Percentiles rank a stretch among this genome's conserved stretches.
Evolutionary conservation across 2,113 vertebrate species (phyloP).

Genomic region (Cervus canadensis): DNA sequence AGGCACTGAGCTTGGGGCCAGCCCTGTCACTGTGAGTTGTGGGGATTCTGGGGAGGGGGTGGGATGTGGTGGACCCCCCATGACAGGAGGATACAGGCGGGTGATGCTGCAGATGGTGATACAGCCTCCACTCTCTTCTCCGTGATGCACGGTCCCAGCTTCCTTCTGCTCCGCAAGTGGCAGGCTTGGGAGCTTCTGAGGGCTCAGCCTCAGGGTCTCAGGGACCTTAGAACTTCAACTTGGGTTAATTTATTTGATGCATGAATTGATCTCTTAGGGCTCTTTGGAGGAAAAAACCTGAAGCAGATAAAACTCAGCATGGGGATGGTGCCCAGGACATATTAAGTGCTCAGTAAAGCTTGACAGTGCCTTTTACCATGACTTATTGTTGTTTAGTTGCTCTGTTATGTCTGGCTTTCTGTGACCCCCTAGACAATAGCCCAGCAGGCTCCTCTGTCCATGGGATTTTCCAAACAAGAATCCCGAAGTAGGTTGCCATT

Average conservation of each 20-base stretch:
- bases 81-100: background rate
- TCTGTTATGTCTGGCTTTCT: background rate
- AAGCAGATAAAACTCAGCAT: fast-evolving
- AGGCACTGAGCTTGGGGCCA: background rate
- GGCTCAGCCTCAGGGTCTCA: background rate
- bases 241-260: background rate
- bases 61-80: background rate
- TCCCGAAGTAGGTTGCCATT: background rate
- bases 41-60: too few species aligned
- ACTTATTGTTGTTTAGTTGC: background rate
- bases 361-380: fast-evolving
- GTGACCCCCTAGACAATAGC: background rate
- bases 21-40: background rate
- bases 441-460: background rate
- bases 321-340: fast-evolving
- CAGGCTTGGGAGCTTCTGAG: fast-evolving
- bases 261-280: background rate
- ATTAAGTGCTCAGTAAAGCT: fast-evolving
- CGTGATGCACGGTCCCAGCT: background rate
- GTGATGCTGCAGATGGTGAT: fast-evolving
- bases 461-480: background rate
- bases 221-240: background rate
- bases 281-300: background rate
- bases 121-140: background rate
- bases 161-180: fast-evolving